Evolutionary conservation across 2,113 vertebrate species (phyloP).

Genomic region (Podilymbus podiceps): DNA sequence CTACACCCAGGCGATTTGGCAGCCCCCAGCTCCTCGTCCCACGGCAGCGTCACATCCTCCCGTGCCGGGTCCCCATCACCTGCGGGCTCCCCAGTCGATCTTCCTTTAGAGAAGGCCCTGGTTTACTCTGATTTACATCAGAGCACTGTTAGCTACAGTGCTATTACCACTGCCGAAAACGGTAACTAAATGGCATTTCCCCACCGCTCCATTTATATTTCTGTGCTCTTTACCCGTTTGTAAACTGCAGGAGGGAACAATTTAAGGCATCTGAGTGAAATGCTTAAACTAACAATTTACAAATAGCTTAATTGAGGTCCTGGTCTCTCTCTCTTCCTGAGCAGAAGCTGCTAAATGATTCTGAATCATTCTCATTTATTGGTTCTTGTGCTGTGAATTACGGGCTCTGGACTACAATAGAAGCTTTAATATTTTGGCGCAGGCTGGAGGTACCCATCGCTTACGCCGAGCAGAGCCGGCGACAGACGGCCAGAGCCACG

Average conservation of each 20-base stretch:
- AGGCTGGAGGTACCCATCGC: background rate
- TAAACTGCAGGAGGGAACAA: conserved; percentile 38
- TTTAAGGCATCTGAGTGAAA: conserved; percentile 44
- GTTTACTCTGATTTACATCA: background rate
- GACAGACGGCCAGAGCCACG: background rate
- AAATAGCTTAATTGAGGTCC: conserved; percentile 62
- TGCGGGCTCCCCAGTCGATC: background rate
- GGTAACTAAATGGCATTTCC: background rate
- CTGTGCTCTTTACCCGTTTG: conserved; percentile 16
- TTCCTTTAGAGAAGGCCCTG: background rate
- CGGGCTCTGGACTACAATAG: background rate
- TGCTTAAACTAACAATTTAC: conserved; percentile 67
- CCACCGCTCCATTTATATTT: background rate
- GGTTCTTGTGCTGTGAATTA: background rate
- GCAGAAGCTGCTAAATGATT: conserved; percentile 17
- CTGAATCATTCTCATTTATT: background rate
- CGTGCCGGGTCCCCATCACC: rapidly evolving
- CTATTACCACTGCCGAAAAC: background rate
- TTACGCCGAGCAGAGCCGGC: rapidly evolving
- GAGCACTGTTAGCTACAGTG: background rate
- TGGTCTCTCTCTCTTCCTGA: background rate
- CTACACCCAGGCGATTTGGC: background rate
- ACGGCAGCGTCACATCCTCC: rapidly evolving
- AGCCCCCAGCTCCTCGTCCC: background rate
- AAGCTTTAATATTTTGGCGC: background rate